Evolutionary conservation across 2,888 invertebrate species (phyloP).

Genomic region (Metalampra italica): DNA sequence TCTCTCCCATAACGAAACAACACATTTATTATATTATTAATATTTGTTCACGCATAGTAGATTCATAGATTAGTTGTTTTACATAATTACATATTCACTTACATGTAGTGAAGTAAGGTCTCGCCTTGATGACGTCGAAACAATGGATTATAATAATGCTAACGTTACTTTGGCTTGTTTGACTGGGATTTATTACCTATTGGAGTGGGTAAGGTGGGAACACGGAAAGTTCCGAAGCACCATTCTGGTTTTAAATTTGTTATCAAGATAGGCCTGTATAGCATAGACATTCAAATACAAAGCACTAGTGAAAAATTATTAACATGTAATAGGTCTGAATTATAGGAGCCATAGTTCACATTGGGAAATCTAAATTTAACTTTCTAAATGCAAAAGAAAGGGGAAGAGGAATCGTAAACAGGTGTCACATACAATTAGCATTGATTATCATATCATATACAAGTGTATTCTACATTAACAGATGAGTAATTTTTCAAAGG

Average conservation of each 20-base stretch:
- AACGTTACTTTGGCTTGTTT: conserved; percentile 42
- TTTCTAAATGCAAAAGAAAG: conserved; percentile 32
- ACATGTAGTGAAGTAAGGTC: too few relatives aligned
- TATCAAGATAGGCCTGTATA: neutral
- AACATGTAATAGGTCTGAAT: neutral
- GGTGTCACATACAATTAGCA: conserved; percentile 7
- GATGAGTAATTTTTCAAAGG: too few relatives aligned
- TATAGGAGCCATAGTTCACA: too few relatives aligned
- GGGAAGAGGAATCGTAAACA: neutral
- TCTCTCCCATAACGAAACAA: neutral
- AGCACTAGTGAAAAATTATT: neutral
- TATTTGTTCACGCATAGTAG: conserved; percentile 5
- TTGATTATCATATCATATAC: conserved; percentile 1
- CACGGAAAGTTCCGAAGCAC: neutral
- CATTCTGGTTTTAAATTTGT: neutral
- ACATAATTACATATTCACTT: too few relatives aligned
- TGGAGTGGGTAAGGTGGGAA: conserved; percentile 6
- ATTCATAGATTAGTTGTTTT: neutral
- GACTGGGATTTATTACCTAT: conserved; percentile 36
- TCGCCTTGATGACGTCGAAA: too few relatives aligned
- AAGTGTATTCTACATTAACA: conserved; percentile 11
- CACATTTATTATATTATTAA: conserved; percentile 9
- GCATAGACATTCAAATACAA: too few relatives aligned
- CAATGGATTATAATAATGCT: conserved; percentile 22
- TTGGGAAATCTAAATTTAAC: neutral